phyloP scores from a whole-genome alignment of 2,797 vertebrate species.

The Sandelia bainsii region DNA sequence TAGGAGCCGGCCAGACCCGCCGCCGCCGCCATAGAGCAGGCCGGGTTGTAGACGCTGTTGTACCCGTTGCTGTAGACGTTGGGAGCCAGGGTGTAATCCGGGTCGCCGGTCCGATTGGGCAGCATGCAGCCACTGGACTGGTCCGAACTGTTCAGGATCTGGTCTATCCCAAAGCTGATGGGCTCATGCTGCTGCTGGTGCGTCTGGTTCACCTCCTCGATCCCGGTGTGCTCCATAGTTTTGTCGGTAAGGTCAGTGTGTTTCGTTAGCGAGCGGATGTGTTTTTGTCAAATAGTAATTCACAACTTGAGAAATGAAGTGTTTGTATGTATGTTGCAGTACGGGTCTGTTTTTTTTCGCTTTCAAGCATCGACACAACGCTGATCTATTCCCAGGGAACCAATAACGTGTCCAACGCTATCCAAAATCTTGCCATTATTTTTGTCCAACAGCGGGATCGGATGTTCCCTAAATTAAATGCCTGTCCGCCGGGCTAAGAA shows the following conservation, averaged over 20 bases:
- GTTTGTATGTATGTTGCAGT: slow-evolving; percentile 30
- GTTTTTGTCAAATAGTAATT: slow-evolving; percentile 39
- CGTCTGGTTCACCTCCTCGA: slow-evolving; percentile 87
- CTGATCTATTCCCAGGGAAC: slow-evolving; percentile 73
- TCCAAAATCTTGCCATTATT: slow-evolving; percentile 78
- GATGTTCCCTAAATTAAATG: slow-evolving; percentile 68
- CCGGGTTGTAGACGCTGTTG: slow-evolving; percentile 86
- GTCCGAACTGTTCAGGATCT: slow-evolving; percentile 93
- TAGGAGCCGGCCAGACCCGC: slow-evolving; percentile 86
- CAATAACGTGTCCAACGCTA: slow-evolving; percentile 61
- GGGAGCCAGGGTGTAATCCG: slow-evolving; percentile 83
- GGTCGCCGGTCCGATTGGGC: slow-evolving; percentile 83
- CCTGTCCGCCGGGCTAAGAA: slow-evolving; percentile 58
- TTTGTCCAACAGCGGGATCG: slow-evolving; percentile 59
- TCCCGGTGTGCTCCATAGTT: slow-evolving; percentile 88
- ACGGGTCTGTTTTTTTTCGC: slow-evolving; percentile 3
- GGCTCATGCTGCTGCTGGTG: slow-evolving; percentile 88
- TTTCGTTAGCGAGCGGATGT: slow-evolving; percentile 26
- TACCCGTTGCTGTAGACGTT: slow-evolving; percentile 86
- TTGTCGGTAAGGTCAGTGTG: slow-evolving; percentile 22
- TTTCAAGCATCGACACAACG: slow-evolving; percentile 59
- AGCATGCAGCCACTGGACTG: slow-evolving; percentile 86
- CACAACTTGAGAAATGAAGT: slow-evolving; percentile 38
- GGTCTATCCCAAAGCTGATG: slow-evolving; percentile 96
- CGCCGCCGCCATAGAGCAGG: slow-evolving; percentile 88